Base-by-base conservation (phyloP, 2,113 vertebrate species). In the Marmota flaviventris region DNA sequence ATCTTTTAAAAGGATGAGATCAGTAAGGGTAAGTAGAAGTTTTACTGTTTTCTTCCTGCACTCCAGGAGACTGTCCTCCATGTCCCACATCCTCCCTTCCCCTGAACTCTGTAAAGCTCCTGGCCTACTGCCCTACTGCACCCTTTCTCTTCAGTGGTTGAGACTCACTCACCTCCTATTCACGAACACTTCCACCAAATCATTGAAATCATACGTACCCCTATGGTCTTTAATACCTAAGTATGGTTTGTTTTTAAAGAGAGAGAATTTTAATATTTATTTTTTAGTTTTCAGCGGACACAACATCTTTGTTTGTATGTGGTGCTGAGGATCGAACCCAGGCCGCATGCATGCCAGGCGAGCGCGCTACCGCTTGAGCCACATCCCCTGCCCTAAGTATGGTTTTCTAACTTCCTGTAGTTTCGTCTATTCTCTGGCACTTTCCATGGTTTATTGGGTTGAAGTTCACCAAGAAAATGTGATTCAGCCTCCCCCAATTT, bases 121-220 rank as follows among this genome's bases (percentile, higher is more conserved):
- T 85, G 4, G 9, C 8, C 69, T 16, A 76, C 24, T 4, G 27
- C 1, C 8, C 69, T 16, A 76, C 24, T 4, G 27, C 1, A 27
- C 9, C 42, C 45, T 45, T 51, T 90, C 76, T 65, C 56, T 90
- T 78, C 25, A 32, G 34, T 45, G 13, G 63, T 2, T 94, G 22
- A 94, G 93, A 89, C 22, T n/a, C 58, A 82, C 13, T 93, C 69
- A 56, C 56, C 56, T 94, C 75, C 61, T 63, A 70, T 56, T 96
- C 73, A 83, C 27, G 78, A 92, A 75, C 5, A 37, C 2, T 13
- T 22, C 58, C 51, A 45, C 39, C 76, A 76, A 84, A 89, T 2
- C 53, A 83, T 42, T 78, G 75, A 90, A 86, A 67, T 88, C 82
- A 61, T 58, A 53, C 45, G 18, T 24, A 45, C 27, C 24, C 5